phyloP scores from a whole-genome alignment of 1,140 invertebrate species.

The Brachionus paranguensis region DNA sequence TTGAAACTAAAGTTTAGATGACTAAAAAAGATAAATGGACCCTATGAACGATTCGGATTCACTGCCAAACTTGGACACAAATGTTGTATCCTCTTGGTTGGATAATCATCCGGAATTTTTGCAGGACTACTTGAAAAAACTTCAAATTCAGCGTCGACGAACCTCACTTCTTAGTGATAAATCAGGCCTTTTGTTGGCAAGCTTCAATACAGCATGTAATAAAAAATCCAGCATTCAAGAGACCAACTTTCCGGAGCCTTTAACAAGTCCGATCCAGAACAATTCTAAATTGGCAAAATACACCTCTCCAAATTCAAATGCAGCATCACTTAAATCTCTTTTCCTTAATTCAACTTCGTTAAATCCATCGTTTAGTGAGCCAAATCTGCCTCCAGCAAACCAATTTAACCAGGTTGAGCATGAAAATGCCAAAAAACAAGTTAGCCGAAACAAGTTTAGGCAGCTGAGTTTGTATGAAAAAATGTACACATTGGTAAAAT shows the following conservation, averaged over 20 bases:
- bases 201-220: constrained; percentile 45
- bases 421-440: constrained; percentile 43
- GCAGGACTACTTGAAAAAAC: constrained; percentile 87
- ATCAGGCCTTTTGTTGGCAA: constrained; percentile 54
- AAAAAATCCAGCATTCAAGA: constrained; percentile 47
- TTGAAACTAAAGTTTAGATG: background rate
- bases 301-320: constrained; percentile 54
- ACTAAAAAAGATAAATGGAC: background rate
- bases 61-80: background rate
- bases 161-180: constrained; percentile 50
- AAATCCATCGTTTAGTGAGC: constrained; percentile 13
- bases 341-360: background rate
- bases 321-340: background rate
- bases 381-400: background rate
- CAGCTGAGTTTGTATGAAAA: constrained; percentile 85
- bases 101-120: constrained; percentile 91
- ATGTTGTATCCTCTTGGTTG: constrained; percentile 63
- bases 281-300: constrained; percentile 89
- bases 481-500: constrained; percentile 90
- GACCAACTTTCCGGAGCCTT: constrained; percentile 44
- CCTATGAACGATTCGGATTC: background rate
- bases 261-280: constrained; percentile 69
- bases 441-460: constrained; percentile 68
- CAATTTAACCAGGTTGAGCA: background rate
- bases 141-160: constrained; percentile 60